phyloP scores from a whole-genome alignment of 2,888 invertebrate genomes.

The Germaria angustata region DNA sequence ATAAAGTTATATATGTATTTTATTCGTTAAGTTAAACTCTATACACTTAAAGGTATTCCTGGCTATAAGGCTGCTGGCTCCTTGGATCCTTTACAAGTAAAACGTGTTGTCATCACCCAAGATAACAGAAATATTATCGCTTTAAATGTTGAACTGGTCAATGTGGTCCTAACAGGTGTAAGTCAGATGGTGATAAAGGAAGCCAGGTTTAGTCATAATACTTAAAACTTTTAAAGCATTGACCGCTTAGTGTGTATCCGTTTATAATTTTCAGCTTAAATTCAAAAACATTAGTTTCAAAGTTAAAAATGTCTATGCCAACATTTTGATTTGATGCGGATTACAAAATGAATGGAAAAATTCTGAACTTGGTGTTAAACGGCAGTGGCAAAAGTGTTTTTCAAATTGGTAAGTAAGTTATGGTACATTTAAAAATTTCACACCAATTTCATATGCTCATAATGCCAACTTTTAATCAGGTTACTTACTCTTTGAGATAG shows the following conservation, averaged over 20 bases:
- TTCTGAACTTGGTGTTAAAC: constrained; percentile 83
- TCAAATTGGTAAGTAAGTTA: constrained; percentile 83
- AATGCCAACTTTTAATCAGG: too few species aligned
- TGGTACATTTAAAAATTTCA: background rate
- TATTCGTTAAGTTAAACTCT: too few species aligned
- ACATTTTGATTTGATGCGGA: constrained; percentile 84
- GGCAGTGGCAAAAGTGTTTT: constrained; percentile 82
- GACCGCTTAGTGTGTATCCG: background rate
- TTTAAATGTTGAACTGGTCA: constrained; percentile 25
- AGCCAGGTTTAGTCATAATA: background rate
- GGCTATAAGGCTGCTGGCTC: constrained; percentile 80
- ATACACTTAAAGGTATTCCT: constrained; percentile 66
- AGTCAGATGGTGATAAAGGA: constrained; percentile 4
- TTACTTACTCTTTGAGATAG: too few species aligned
- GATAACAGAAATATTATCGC: constrained; percentile 61
- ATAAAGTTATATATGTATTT: too few species aligned
- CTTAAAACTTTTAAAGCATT: too few species aligned
- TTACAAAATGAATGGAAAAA: constrained; percentile 84
- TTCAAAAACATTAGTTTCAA: background rate
- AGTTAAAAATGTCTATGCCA: constrained; percentile 79
- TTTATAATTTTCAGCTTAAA: constrained; percentile 21
- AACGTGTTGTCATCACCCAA: constrained; percentile 21
- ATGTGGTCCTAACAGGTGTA: constrained; percentile 29
- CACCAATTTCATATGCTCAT: too few species aligned
- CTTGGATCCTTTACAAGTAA: constrained; percentile 81